These are phyloP conservation scores for Anguilla obscura DNA, from an alignment of 2,797 vertebrate genomes.

Conservation along the genomic window DNA sequence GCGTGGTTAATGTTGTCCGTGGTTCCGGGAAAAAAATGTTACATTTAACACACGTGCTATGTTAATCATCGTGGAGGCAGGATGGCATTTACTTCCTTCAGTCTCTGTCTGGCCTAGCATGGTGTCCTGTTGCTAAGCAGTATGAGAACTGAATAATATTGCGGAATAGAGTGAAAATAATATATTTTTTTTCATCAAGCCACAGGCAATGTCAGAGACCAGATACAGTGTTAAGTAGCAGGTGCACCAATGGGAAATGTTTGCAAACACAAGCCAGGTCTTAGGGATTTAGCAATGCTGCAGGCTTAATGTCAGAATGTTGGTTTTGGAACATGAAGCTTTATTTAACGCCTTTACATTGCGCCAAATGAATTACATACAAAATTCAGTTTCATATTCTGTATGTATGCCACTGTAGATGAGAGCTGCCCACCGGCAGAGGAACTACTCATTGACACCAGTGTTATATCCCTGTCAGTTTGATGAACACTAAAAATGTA, in stretches of 20 bases:
- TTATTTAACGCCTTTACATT: not conserved
- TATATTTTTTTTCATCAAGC: not conserved
- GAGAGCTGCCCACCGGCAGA: not conserved
- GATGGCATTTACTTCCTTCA: not conserved
- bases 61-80: not conserved
- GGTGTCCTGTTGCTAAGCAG: not conserved
- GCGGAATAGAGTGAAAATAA: not conserved
- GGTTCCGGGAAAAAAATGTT: not conserved
- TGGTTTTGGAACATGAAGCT: slow-evolving; percentile 1
- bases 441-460: not conserved
- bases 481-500: not conserved
- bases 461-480: not conserved
- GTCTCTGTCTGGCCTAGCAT: not conserved
- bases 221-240: not conserved
- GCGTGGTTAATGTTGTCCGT: not conserved
- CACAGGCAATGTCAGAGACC: slow-evolving; percentile 13
- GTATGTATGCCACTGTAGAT: too few relatives aligned
- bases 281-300: not conserved
- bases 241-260: not conserved
- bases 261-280: not conserved
- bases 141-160: not conserved
- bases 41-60: not conserved
- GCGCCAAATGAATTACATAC: not conserved
- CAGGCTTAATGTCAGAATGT: slow-evolving; percentile 27
- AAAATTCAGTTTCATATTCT: not conserved